phyloP scores from a whole-genome alignment of 2,797 vertebrate species.

The Typhlichthys eigenmanni region DNA sequence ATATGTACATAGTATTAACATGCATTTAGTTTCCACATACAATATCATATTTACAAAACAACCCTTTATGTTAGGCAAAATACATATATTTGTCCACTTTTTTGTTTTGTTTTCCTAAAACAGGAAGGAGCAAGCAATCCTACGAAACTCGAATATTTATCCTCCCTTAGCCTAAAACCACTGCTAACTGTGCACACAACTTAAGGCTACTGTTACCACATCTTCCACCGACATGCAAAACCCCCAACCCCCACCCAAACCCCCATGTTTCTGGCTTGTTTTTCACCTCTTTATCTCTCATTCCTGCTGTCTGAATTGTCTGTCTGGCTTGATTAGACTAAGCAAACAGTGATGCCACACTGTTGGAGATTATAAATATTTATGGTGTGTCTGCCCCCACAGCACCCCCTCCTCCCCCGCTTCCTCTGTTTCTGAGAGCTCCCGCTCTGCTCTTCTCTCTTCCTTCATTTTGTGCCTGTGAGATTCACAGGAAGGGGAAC shows the following conservation, averaged over 20 bases:
- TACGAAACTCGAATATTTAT: too few relatives aligned
- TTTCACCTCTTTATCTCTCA: conserved; percentile 33
- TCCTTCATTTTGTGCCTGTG: conserved; percentile 50
- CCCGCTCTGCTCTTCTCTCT: conserved; percentile 43
- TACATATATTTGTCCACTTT: too few relatives aligned
- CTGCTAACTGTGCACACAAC: not conserved
- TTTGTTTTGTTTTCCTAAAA: too few relatives aligned
- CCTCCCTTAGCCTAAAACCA: not conserved
- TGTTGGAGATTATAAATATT: conserved; percentile 68
- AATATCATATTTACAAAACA: too few relatives aligned
- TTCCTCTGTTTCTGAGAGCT: conserved; percentile 4
- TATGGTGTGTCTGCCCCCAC: conserved; percentile 50
- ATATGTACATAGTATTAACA: too few relatives aligned
- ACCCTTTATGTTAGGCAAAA: too few relatives aligned
- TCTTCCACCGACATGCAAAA: not conserved
- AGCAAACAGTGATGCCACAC: conserved; percentile 69
- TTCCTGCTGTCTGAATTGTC: conserved; percentile 57
- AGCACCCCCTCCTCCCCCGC: conserved; percentile 11
- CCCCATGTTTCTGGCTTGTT: not conserved
- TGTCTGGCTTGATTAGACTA: conserved; percentile 56
- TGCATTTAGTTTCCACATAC: too few relatives aligned
- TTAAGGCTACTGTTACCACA: not conserved
- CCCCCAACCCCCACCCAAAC: not conserved
- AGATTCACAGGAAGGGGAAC: conserved; percentile 40
- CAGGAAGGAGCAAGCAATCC: too few relatives aligned